Evolutionary conservation across 2,888 invertebrate species (phyloP), one percentile per base, ranked within the genome.

Genomic region (Pollenia amentaria): DNA sequence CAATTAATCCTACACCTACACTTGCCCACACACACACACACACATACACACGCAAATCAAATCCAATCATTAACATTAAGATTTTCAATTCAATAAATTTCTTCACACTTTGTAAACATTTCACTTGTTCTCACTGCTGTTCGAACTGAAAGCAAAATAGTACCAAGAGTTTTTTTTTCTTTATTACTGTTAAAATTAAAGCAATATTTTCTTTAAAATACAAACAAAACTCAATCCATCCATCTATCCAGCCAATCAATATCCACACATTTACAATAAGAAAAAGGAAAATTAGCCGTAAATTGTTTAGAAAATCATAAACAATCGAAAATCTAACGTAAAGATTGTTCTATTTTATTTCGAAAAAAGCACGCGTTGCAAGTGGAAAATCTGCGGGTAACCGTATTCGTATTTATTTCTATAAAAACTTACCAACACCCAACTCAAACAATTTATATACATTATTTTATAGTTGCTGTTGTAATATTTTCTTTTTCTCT

Each of bases 81-180:
- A 72, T 87, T 77, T 65, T 75, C 73, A 29, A 80, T 84, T 89
- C 88, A 88, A 86, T 89, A 90, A 88, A 90, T 89, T 89, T 89
- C 88, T 91, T 91, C 90, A 90, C 91, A 91, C 89, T 89, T 90
- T 91, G 91, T 91, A 91, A 91, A 91, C 90, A 91, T 91, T 91
- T 91, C 91, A 90, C 88, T 90, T 89, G 89, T 70, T 82, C 48
- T 55, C 60, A 40, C 69, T 76, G 64, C 67, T 73, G 53, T 55
- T 78, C 29, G 48, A 46, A 18, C 40, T 57, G 44, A 79, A 75
- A 73, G 46, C 53, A 73, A 67, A 57, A 67, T 46, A 86, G 67
- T 55, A 81, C 72, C 69, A 60, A 73, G 46, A 53, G 46, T 72
- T 60, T 42, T 64, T 48, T 65, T 16, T 60, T 64, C 44, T 80